phyloP scores from a whole-genome alignment of 2,113 vertebrate species.

The Phrynosoma platyrhinos region DNA sequence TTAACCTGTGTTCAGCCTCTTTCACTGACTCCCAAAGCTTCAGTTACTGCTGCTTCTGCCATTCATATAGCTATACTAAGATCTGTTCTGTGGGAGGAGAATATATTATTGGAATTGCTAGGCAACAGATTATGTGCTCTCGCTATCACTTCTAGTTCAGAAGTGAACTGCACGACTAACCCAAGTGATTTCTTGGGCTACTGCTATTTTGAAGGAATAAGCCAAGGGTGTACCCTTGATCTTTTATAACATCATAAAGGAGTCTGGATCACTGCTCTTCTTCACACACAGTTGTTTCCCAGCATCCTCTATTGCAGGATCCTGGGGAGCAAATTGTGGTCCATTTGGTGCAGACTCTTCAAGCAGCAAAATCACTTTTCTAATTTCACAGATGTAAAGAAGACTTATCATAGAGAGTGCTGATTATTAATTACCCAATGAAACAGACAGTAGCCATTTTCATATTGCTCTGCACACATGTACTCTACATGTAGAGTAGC shows the following conservation, averaged over 20 bases:
- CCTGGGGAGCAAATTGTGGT: not conserved
- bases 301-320: not conserved
- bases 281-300: not conserved
- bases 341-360: no score
- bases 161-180: not conserved
- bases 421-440: not conserved
- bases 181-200: not conserved
- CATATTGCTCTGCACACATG: not conserved
- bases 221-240: not conserved
- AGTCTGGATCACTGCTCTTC: not conserved
- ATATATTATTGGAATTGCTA: conserved; percentile 12
- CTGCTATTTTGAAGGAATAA: not conserved
- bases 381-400: not conserved
- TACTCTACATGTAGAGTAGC: not conserved
- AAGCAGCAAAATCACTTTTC: not conserved
- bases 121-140: not conserved
- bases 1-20: not conserved
- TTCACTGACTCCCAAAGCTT: not conserved
- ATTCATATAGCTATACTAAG: conserved; percentile 1
- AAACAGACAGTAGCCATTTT: not conserved
- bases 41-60: not conserved
- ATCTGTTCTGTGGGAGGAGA: not conserved
- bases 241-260: not conserved
- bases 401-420: not conserved
- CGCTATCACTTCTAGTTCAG: not conserved